Conservation (phyloP, 2,888 invertebrate species). For the Troides oblongomaculatus region DNA sequence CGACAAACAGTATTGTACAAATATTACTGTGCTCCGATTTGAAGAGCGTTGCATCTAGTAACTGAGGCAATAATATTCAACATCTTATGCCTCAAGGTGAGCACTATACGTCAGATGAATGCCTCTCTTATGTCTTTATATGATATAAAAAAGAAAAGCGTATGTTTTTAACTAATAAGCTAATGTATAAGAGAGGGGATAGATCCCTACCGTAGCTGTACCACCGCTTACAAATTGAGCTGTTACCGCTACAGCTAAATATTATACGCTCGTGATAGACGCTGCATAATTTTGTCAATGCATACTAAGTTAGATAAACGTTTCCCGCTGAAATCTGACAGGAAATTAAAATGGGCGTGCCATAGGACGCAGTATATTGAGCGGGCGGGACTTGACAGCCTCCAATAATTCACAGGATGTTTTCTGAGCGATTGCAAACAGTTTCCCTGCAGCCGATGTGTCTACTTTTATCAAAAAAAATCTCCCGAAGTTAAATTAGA, state of each 20-base stretch:
- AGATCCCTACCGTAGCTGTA: too few species aligned
- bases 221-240: too few species aligned
- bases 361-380: conserved; percentile 61
- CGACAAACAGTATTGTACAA: too few species aligned
- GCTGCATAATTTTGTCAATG: background rate
- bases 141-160: too few species aligned
- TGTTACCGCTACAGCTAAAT: background rate
- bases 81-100: too few species aligned
- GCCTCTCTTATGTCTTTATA: too few species aligned
- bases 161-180: too few species aligned
- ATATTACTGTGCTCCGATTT: too few species aligned
- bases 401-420: conserved; percentile 66
- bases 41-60: too few species aligned
- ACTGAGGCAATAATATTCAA: too few species aligned
- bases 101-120: too few species aligned
- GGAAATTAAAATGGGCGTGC: conserved; percentile 76
- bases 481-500: background rate
- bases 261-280: background rate
- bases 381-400: conserved; percentile 52
- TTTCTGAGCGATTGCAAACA: conserved; percentile 37
- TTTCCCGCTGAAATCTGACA: conserved; percentile 58
- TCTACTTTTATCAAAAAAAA: background rate
- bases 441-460: conserved; percentile 4
- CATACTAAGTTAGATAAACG: conserved; percentile 28
- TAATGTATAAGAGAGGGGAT: too few species aligned